Evolutionary conservation across 2,797 vertebrate species (phyloP), one percentile per base, ranked within the genome.

Genomic region (Manis javanica): DNA sequence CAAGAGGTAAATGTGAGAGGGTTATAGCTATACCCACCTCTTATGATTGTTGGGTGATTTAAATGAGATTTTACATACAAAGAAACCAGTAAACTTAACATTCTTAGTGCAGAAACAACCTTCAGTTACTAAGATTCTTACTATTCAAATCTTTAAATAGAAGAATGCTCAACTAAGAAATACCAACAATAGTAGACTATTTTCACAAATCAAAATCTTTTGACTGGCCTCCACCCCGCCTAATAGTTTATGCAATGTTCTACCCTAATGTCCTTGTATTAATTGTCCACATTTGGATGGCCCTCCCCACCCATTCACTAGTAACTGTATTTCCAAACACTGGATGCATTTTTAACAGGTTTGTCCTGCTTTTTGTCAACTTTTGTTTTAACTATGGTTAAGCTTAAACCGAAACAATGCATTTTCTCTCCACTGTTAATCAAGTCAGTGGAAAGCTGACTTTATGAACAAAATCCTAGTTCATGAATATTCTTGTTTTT

Each of bases 401-500:
- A 59, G 34, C 49, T 94, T 92, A 53, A 78, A 92, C 84, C 26
- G 87, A 81, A 96, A n/a, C 9, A 57, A 78, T 49, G 3, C 0
- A 26, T 72, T 81, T 94, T 53, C 3, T 81, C n/a, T 68, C 14
- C n/a, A 46, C 16, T 37, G 18, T 86, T 86, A 88, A 59, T 87
- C 0, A 26, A 77, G 21, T 84, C 79, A 96, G 51, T 74, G 26
- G 78, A 78, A 93, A 90, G 57, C 3, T 71, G 39, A 87, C 9
- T 42, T 87, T 79, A 79, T 46, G 63, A 96, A 46, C 31, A 87
- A 85, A 94, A 81, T 95, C 14, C 26, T 46, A 79, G 87, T 66
- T 84, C 93, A 51, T 66, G 8, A 87, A 78, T 37, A 1, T 57
- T 91, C 51, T n/a, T 2, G 15, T 49, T 94, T 94, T 82, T 34